phyloP scores from a whole-genome alignment of 2,888 invertebrate genomes.

The Zeuzera pyrina region DNA sequence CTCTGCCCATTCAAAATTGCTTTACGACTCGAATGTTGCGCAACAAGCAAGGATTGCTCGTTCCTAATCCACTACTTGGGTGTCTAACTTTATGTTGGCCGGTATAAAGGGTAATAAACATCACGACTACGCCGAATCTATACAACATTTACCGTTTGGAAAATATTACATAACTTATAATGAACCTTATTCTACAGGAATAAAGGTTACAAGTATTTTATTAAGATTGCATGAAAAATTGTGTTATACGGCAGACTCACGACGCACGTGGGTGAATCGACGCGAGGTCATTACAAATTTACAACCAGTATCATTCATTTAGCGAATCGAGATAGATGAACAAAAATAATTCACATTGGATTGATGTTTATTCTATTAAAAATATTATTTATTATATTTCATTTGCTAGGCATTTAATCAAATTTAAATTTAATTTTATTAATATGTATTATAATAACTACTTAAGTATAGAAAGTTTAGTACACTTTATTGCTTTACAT shows the following conservation, averaged over 20 bases:
- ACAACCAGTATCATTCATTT: conserved; percentile 58
- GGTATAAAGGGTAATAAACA: conserved; percentile 56
- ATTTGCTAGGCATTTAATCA: too few species aligned
- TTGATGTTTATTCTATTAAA: too few species aligned
- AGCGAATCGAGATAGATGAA: conserved; percentile 47
- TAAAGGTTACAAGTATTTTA: conserved; percentile 15
- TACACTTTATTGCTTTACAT: too few species aligned
- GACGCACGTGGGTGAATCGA: conserved; percentile 55
- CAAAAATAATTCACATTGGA: too few species aligned
- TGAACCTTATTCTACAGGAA: conserved; percentile 33
- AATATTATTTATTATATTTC: too few species aligned
- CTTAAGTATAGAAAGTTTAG: too few species aligned
- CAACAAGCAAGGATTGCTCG: conserved; percentile 39
- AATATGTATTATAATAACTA: too few species aligned
- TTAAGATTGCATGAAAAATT: conserved; percentile 11
- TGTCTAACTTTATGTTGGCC: conserved; percentile 61
- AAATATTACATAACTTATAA: too few species aligned
- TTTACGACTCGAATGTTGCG: conserved; percentile 43
- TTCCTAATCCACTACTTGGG: conserved; percentile 65
- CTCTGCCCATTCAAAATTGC: conserved; percentile 26
- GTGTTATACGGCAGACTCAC: conserved; percentile 10
- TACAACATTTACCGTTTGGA: conserved; percentile 13
- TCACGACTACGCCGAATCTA: conserved; percentile 20
- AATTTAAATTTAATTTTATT: too few species aligned
- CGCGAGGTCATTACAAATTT: conserved; percentile 46